Evolutionary conservation across 2,888 invertebrate species (phyloP), one percentile per base, ranked within the genome.

Genomic region (Synanthedon tipuliformis): DNA sequence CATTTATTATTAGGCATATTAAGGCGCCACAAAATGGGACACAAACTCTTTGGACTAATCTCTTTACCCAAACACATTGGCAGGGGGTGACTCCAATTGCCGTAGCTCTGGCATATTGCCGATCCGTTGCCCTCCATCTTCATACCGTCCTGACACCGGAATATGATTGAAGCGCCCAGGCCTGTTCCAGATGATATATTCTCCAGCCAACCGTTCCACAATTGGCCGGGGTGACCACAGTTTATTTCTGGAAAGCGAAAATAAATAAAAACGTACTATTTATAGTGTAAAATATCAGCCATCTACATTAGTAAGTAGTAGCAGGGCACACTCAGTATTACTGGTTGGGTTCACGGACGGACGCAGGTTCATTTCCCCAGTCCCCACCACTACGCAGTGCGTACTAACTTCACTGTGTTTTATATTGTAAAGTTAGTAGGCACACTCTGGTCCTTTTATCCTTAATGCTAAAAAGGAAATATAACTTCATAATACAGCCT

Each of bases 191-290:
- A 91, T 62, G 95, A 95, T 55, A 95, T 94, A 73, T 95, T 95
- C 81, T 96, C 96, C 65, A 93, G 89, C 94, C 97, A 98, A 3
- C 99, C 99, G 73, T 99, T 98, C 90, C 95, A 96, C 8, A 99
- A 90, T 51, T 94, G 91, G 2, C 97, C 97, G 0, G 98, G 97
- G 65, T 94, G 93, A 0, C 97, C 97, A 81, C 99, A 99, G 86
- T 98, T 96, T 69, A 99, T 98, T 89, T 98, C 99, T 96, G 88
- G 18, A 64, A 66, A 10, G 10, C n/a, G n/a, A n/a, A n/a, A n/a
- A n/a, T n/a, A n/a, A n/a, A n/a, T n/a, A n/a, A n/a, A n/a, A n/a
- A n/a, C 16, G 3, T 3, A 16, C 1, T 16, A 16, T 16, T 16
- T 2, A 16, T 16, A 16, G 16, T 16, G 2, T 16, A 16, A 16